Evolutionary conservation across 2,113 vertebrate genomes (phyloP), one percentile per base, ranked within the genome.

Genomic region (Dicaeum eximium): DNA sequence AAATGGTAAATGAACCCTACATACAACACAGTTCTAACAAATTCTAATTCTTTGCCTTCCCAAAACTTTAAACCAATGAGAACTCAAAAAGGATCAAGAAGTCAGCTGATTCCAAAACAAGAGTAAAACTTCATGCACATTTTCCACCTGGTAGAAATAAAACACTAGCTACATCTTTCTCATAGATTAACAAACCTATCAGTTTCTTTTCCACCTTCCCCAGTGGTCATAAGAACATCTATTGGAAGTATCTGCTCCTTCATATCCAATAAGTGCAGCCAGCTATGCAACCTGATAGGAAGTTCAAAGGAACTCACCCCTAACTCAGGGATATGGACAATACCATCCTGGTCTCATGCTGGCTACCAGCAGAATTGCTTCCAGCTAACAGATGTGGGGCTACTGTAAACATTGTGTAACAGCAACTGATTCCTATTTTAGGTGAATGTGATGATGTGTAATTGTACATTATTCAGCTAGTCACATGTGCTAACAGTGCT

Each of bases 381-480:
- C 30, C 56, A 79, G 53, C 7, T 75, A 53, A 70, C 28, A 79
- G 56, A 72, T 4, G 7, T 1, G 1, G 18, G 33, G 24, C 45
- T 82, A 20, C 47, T 20, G 17, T 48, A 60, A 85, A 65, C 1
- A 1, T 35, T 64, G 33, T 24, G 42, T n/a, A 61, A 72, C 14
- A 86, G 37, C 45, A 58, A 53, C 21, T 8, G 13, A 53, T 35
- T 86, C 18, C 7, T 60, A 38, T 86, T 85, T 30, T 37, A 62
- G 1, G 0, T 8, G 19, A 86, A 21, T 3, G 5, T n/a, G 18
- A 84, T 33, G 20, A 72, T 8, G 4, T 19, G 10, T 13, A 48
- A 42, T 13, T 70, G 47, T 13, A 71, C 28, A 38, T 22, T 30
- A 16, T 47, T 87, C 69, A 74, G 47, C 25, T 1, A 72, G 17